Conservation (phyloP, 2,797 vertebrate species). For the Rhynchotus rufescens region DNA sequence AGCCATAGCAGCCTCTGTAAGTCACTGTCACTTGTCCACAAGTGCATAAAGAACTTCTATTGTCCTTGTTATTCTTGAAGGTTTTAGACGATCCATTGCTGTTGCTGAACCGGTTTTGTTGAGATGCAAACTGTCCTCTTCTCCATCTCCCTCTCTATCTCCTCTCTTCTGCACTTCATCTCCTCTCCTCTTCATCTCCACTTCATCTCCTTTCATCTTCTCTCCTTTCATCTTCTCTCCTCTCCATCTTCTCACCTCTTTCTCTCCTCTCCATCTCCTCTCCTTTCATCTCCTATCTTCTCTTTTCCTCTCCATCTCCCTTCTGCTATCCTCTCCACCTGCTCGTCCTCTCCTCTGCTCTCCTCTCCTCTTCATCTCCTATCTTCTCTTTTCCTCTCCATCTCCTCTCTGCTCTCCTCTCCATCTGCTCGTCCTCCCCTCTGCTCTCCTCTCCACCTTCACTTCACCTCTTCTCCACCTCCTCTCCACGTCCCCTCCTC, state of each 20-base stretch:
- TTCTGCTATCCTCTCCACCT: neutral
- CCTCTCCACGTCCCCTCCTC: neutral
- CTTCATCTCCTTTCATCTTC: neutral
- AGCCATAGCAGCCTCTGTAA: slow-evolving; percentile 17
- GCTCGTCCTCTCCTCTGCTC: neutral
- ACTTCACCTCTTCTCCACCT: neutral
- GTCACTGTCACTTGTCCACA: neutral
- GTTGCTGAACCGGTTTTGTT: slow-evolving; percentile 51
- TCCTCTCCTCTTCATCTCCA: neutral
- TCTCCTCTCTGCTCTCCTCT: neutral
- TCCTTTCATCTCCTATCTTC: neutral
- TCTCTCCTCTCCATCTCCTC: neutral
- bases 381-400: neutral
- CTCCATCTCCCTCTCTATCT: neutral
- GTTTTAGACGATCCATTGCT: slow-evolving; percentile 59
- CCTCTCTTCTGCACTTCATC: neutral
- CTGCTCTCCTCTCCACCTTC: neutral
- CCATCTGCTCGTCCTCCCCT: neutral
- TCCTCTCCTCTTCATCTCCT: neutral
- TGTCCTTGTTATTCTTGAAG: neutral
- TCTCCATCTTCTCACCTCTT: neutral
- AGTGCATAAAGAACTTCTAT: slow-evolving; percentile 28
- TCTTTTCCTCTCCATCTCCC: neutral
- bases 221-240: neutral
- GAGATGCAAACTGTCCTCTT: slow-evolving; percentile 34